These are phyloP conservation scores for Hyperoplus immaculatus DNA, from an alignment of 2,797 vertebrate species.

Conservation along the genomic window DNA sequence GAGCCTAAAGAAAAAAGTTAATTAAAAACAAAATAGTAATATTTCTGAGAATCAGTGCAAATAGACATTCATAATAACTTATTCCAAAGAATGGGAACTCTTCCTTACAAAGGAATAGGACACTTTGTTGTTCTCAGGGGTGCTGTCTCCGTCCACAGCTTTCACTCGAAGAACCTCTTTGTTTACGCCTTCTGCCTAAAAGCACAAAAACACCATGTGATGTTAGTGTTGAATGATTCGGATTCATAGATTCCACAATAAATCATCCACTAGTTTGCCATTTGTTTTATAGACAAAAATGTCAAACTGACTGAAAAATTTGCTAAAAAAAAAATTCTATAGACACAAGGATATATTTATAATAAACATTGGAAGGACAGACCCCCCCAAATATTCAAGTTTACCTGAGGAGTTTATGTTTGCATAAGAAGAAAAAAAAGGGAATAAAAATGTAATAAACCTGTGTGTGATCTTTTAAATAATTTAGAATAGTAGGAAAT, in stretches of 20 bases:
- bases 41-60: background rate
- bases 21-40: background rate
- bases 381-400: too few relatives aligned
- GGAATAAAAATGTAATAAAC: too few relatives aligned
- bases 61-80: background rate
- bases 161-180: conserved; percentile 68
- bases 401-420: too few relatives aligned
- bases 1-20: conserved; percentile 67
- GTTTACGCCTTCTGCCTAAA: conserved; percentile 65
- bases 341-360: too few relatives aligned
- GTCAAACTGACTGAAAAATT: too few relatives aligned
- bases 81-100: background rate
- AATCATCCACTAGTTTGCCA: background rate
- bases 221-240: background rate
- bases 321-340: too few relatives aligned
- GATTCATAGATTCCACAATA: background rate
- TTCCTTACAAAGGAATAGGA: conserved; percentile 80
- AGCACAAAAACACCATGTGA: background rate
- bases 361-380: too few relatives aligned
- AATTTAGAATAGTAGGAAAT: too few relatives aligned
- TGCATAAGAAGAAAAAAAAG: too few relatives aligned
- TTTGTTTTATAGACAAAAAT: too few relatives aligned
- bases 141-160: conserved; percentile 80
- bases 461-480: too few relatives aligned
- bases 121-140: conserved; percentile 54